phyloP scores from a whole-genome alignment of 2,797 vertebrate genomes.

The Lagocephalus sceleratus region DNA sequence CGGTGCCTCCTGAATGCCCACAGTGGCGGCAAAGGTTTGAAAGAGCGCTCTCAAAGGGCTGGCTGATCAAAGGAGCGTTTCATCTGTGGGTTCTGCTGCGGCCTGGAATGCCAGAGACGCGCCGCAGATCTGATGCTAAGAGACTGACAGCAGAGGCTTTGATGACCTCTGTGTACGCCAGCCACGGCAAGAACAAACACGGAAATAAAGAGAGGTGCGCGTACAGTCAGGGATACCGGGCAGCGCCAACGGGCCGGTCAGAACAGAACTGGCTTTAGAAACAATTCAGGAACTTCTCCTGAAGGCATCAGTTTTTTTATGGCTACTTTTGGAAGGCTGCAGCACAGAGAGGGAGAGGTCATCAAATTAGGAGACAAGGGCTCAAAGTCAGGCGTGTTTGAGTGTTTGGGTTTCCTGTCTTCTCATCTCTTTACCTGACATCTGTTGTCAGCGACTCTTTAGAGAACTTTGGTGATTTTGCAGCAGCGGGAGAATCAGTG shows the following conservation, averaged over 20 bases:
- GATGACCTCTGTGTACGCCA: slow-evolving; percentile 34
- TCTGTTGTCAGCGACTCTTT: not conserved
- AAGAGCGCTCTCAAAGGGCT: slow-evolving; percentile 65
- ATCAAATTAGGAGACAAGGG: no score
- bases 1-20: slow-evolving; percentile 62
- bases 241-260: not conserved
- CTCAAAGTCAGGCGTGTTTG: no score
- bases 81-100: slow-evolving; percentile 66
- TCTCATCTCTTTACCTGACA: not conserved
- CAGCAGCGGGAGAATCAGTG: no score
- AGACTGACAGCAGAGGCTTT: slow-evolving; percentile 57
- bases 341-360: no score
- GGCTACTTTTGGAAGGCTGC: no score
- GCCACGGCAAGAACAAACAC: slow-evolving; percentile 37
- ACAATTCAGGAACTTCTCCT: no score
- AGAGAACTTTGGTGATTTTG: not conserved
- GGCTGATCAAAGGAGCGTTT: slow-evolving; percentile 70
- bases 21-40: slow-evolving; percentile 57
- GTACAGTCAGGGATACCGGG: slow-evolving; percentile 17
- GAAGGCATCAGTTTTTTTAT: not conserved
- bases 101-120: slow-evolving; percentile 49
- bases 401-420: no score
- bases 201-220: slow-evolving; percentile 28
- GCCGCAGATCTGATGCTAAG: slow-evolving; percentile 59
- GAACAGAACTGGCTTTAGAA: not conserved